Percentiles rank a stretch among this genome's conserved stretches.
Evolutionary conservation across 2,888 invertebrate species (phyloP).

Genomic region (Mellilla xanthometata): DNA sequence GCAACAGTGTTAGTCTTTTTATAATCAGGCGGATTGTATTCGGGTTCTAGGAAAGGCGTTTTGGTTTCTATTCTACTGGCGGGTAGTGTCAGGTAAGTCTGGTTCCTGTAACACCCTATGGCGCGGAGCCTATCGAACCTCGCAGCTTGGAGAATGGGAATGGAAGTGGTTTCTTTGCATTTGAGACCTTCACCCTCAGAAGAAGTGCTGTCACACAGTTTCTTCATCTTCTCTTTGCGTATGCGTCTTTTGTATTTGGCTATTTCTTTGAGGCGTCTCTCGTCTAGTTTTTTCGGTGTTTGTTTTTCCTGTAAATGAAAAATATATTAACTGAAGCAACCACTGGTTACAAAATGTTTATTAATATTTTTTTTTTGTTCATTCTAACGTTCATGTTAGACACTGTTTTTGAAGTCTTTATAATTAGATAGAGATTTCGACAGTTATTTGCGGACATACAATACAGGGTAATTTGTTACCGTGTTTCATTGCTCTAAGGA

Average conservation of each 20-base stretch:
- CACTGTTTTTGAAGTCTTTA: too few relatives aligned
- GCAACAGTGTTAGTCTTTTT: conserved; percentile 61
- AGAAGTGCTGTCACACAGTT: conserved; percentile 68
- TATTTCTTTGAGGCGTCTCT: conserved; percentile 68
- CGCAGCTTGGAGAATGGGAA: conserved; percentile 75
- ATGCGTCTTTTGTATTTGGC: conserved; percentile 73
- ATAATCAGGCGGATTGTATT: conserved; percentile 53
- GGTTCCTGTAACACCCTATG: conserved; percentile 73
- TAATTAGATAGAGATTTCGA: too few relatives aligned
- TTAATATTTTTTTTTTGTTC: too few relatives aligned
- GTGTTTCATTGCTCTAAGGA: too few relatives aligned
- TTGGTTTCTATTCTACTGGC: conserved; percentile 65
- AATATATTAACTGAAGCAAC: too few relatives aligned
- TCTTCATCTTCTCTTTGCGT: conserved; percentile 70
- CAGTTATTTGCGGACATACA: too few relatives aligned
- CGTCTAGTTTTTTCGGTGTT: conserved; percentile 60
- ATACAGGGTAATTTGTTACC: too few relatives aligned
- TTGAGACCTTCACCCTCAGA: conserved; percentile 64
- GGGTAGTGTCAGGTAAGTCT: conserved; percentile 70
- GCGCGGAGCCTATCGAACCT: conserved; percentile 73
- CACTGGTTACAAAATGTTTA: too few relatives aligned
- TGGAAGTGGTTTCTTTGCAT: conserved; percentile 67
- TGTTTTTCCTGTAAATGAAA: too few relatives aligned
- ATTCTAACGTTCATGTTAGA: too few relatives aligned
- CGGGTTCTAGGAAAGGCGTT: conserved; percentile 62